These are phyloP conservation scores for Anastrepha ludens DNA, from an alignment of 1,140 invertebrate genomes.

Conservation along the genomic window DNA sequence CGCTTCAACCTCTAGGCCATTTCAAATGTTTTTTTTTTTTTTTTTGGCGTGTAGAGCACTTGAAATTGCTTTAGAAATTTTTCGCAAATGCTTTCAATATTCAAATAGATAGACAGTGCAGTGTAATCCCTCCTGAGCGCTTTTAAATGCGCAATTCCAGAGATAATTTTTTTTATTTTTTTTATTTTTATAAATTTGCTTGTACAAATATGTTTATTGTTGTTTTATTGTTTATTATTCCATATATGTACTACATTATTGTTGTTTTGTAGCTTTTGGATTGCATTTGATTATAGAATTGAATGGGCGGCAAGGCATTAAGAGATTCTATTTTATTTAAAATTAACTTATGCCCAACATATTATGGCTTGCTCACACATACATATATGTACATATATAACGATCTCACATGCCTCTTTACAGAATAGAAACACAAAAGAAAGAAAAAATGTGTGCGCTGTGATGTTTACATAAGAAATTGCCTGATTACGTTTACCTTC, in stretches of 20 bases:
- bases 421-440: too few species aligned
- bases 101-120: neutral
- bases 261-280: constrained; percentile 11
- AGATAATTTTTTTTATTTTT: constrained; percentile 1
- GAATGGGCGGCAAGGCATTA: neutral
- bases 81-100: neutral
- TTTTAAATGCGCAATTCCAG: constrained; percentile 26
- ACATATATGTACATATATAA: too few species aligned
- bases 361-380: too few species aligned
- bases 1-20: neutral
- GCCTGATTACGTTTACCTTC: too few species aligned
- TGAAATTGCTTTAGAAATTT: neutral
- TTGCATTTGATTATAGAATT: constrained; percentile 21
- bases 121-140: neutral
- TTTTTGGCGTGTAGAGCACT: neutral
- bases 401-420: too few species aligned
- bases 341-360: too few species aligned
- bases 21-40: constrained; percentile 7
- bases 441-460: too few species aligned
- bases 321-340: neutral
- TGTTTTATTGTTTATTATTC: neutral
- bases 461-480: too few species aligned
- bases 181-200: neutral
- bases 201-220: neutral
- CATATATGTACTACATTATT: neutral